Percentiles rank a stretch among this genome's conserved stretches.
Conservation (phyloP, 2,888 invertebrate genomes). For the Alloscopus bannaensis region DNA sequence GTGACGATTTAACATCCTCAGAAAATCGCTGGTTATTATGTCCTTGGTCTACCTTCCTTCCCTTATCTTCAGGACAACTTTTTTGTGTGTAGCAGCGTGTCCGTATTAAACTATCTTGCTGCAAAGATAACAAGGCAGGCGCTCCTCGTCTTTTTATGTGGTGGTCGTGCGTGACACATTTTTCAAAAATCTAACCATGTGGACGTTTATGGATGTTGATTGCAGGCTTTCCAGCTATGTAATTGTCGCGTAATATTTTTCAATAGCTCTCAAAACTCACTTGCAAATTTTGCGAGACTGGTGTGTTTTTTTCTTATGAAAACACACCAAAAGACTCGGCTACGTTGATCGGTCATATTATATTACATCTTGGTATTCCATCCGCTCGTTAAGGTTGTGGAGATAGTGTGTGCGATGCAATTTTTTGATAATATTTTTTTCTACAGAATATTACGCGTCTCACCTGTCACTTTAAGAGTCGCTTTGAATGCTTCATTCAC, state of each 20-base stretch:
- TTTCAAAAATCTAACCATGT: constrained; percentile 57
- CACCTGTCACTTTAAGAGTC: constrained; percentile 59
- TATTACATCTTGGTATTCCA: not conserved
- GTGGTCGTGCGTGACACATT: constrained; percentile 60
- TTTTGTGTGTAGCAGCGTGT: constrained; percentile 16
- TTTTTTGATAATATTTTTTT: constrained; percentile 56
- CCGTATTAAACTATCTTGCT: not conserved
- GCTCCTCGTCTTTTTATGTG: constrained; percentile 44
- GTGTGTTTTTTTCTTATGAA: constrained; percentile 14
- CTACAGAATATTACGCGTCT: constrained; percentile 52
- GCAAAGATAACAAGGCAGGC: not conserved
- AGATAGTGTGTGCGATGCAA: constrained; percentile 48
- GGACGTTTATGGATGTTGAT: constrained; percentile 59
- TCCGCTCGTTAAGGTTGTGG: constrained; percentile 1
- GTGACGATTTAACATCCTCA: constrained; percentile 32
- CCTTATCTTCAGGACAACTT: constrained; percentile 20
- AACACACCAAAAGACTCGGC: constrained; percentile 21
- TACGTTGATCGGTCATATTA: constrained; percentile 38
- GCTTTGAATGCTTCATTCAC: constrained; percentile 29
- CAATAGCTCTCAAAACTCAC: not conserved
- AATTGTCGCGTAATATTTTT: constrained; percentile 49
- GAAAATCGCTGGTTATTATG: constrained; percentile 31
- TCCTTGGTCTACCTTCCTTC: constrained; percentile 33
- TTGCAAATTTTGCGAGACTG: not conserved
- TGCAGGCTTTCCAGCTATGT: constrained; percentile 42